These are phyloP conservation scores for Hydractinia symbiolongicarpus DNA, from an alignment of 30 jellyfish, hydroid and myxozoan species.

Conservation along the genomic window DNA sequence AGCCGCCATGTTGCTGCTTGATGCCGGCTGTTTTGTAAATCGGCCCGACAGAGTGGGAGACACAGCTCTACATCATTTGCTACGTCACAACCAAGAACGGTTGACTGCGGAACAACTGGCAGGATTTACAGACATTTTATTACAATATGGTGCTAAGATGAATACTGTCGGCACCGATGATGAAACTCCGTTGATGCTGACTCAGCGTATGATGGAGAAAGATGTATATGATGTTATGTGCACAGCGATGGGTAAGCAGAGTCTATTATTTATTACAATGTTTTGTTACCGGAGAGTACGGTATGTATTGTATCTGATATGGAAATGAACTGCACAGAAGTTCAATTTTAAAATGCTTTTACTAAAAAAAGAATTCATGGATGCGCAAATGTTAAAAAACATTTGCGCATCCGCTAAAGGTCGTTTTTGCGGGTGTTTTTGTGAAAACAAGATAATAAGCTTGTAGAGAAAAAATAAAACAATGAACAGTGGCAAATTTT, in stretches of 20 bases:
- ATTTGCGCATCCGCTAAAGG: no score
- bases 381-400: no score
- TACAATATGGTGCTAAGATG: constrained; percentile 66
- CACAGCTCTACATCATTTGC: constrained; percentile 44
- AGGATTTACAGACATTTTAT: constrained; percentile 38
- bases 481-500: no score
- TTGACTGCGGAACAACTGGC: constrained; percentile 30
- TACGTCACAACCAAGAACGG: constrained; percentile 35
- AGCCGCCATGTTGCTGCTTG: constrained; percentile 50
- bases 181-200: constrained; percentile 50
- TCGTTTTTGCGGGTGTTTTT: no score
- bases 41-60: constrained; percentile 40
- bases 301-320: no score
- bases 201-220: constrained; percentile 24
- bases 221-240: constrained; percentile 25
- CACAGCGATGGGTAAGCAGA: constrained; percentile 43
- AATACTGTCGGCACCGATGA: constrained; percentile 24
- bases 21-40: constrained; percentile 52
- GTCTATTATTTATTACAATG: not conserved
- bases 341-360: no score
- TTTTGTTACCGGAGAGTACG: not conserved
- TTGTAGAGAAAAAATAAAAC: no score
- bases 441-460: no score
- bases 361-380: no score
- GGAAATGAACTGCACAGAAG: no score